Conservation (phyloP, 1,140 invertebrate species). For the Drosophila virilis region DNA sequence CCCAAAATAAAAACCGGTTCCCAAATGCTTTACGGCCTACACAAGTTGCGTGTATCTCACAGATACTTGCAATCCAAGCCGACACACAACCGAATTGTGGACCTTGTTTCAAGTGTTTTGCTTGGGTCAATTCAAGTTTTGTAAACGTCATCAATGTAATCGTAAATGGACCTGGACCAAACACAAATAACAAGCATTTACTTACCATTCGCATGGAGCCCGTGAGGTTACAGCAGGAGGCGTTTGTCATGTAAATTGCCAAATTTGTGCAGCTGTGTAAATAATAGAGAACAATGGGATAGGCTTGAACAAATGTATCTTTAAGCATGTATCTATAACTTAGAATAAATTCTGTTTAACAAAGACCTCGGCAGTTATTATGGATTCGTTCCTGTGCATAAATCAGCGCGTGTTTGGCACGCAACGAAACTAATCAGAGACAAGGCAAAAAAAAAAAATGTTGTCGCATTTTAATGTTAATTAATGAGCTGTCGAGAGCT, state of each 20-base stretch:
- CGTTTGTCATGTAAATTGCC: conserved; percentile 19
- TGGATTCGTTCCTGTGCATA: conserved; percentile 43
- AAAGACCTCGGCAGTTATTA: conserved; percentile 49
- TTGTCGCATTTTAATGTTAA: conserved; percentile 69
- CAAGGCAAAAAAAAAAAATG: conserved; percentile 26
- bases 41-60: conserved; percentile 42
- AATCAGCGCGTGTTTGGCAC: conserved; percentile 67
- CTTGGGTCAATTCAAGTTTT: conserved; percentile 23
- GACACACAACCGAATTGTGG: conserved; percentile 14
- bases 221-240: not conserved
- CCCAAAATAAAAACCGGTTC: conserved; percentile 61
- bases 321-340: conserved; percentile 18
- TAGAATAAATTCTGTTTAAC: conserved; percentile 48
- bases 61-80: conserved; percentile 23
- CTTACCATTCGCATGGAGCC: conserved; percentile 28
- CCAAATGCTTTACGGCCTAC: conserved; percentile 32
- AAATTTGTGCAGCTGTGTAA: conserved; percentile 43
- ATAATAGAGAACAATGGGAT: conserved; percentile 26
- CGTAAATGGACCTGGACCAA: not conserved
- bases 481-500: conserved; percentile 58
- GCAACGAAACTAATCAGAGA: conserved; percentile 51
- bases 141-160: conserved; percentile 23
- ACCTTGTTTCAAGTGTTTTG: conserved; percentile 29
- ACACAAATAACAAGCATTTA: conserved; percentile 15
- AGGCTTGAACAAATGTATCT: conserved; percentile 24